These are phyloP conservation scores for Synergus japonicus DNA, from an alignment of 2,888 invertebrate species.

Conservation along the genomic window DNA sequence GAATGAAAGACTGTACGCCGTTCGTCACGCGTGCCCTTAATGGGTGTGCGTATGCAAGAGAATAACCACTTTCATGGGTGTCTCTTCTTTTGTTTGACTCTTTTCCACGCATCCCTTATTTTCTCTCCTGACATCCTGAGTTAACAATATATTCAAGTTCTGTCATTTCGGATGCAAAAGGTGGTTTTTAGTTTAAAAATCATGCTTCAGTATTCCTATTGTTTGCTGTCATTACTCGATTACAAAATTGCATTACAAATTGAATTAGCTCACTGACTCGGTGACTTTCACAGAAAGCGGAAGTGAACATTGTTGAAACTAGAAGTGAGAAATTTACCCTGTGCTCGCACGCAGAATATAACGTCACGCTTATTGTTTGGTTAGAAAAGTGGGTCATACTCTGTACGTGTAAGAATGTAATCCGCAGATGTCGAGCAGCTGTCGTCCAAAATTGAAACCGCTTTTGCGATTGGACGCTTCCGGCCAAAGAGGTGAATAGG, in stretches of 20 bases:
- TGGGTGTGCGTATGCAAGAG: slow-evolving; percentile 3
- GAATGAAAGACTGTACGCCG: neutral
- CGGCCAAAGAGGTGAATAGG: slow-evolving; percentile 43
- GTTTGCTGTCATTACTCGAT: neutral
- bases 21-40: slow-evolving; percentile 7
- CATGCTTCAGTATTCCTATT: neutral
- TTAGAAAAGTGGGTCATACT: slow-evolving; percentile 40
- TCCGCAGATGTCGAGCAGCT: slow-evolving; percentile 74
- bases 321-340: slow-evolving; percentile 50
- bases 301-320: slow-evolving; percentile 42
- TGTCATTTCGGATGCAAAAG: neutral
- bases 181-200: neutral
- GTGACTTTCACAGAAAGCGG: neutral
- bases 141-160: neutral
- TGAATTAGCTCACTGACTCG: neutral
- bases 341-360: neutral
- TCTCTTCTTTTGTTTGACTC: slow-evolving; percentile 14
- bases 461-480: slow-evolving; percentile 60
- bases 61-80: slow-evolving; percentile 23
- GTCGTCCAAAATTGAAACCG: slow-evolving; percentile 61
- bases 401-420: slow-evolving; percentile 61
- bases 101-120: slow-evolving; percentile 7
- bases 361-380: slow-evolving; percentile 29
- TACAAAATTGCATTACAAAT: neutral
- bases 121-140: neutral